Percentiles rank a stretch among this genome's conserved stretches.
Evolutionary conservation across 2,888 invertebrate species (phyloP).

Genomic region (Cryptophagus acutangulus): DNA sequence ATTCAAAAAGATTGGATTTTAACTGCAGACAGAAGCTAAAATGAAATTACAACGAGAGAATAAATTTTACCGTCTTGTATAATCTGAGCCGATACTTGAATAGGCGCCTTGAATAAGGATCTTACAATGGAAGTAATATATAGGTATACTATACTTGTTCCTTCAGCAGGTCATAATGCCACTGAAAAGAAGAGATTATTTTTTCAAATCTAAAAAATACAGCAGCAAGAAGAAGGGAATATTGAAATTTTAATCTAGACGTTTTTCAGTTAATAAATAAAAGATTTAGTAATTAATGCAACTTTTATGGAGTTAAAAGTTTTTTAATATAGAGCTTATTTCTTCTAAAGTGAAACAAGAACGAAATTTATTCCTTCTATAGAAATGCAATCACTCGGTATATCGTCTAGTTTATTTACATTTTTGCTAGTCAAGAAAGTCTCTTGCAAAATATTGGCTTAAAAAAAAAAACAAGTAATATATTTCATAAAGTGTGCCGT

Average conservation of each 20-base stretch:
- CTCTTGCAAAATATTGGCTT: slow-evolving; percentile 7
- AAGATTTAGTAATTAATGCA: no score
- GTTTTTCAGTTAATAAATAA: no score
- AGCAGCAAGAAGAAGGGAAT: no score
- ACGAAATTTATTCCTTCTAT: no score
- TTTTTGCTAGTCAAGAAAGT: no score
- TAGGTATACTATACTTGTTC: no score
- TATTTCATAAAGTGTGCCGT: slow-evolving; percentile 22
- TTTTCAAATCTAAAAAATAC: slow-evolving; percentile 1
- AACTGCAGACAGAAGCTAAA: slow-evolving; percentile 22
- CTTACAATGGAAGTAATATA: slow-evolving; percentile 9
- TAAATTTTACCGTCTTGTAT: slow-evolving; percentile 23
- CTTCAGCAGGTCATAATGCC: slow-evolving; percentile 4
- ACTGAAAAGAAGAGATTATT: slow-evolving; percentile 4
- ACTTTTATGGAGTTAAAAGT: no score
- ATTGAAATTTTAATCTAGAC: no score
- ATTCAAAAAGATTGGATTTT: slow-evolving; percentile 23
- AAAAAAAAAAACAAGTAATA: slow-evolving; percentile 22
- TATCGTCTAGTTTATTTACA: no score
- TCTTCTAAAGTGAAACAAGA: no score
- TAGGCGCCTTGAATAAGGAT: slow-evolving; percentile 15
- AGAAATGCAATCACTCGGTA: no score
- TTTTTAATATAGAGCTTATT: no score
- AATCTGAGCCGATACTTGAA: slow-evolving; percentile 23
- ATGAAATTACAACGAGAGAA: slow-evolving; percentile 22